These are phyloP conservation scores for Myoxocephalus aenaeus DNA, from an alignment of 2,797 vertebrate genomes.

Conservation along the genomic window DNA sequence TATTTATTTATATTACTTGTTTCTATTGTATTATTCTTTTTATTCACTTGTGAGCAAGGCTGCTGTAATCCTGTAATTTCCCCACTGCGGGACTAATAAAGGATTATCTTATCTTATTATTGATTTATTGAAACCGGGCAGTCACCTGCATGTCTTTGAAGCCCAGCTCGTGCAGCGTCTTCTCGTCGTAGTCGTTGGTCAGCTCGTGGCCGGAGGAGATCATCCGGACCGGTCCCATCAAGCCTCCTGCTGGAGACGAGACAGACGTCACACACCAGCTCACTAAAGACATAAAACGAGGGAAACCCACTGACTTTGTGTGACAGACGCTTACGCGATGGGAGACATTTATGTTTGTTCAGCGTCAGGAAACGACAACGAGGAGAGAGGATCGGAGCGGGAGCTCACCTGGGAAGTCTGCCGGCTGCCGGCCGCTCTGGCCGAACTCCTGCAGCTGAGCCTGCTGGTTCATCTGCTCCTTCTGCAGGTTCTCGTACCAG, in stretches of 20 bases:
- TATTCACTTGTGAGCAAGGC: too few species aligned
- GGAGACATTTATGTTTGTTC: background rate
- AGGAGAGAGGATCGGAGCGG: too few species aligned
- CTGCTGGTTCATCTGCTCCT: conserved; percentile 98
- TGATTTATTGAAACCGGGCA: too few species aligned
- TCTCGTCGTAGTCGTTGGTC: conserved; percentile 98
- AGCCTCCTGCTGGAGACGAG: conserved; percentile 85
- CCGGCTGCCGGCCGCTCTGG: conserved; percentile 91
- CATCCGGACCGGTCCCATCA: conserved; percentile 99
- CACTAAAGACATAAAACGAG: background rate
- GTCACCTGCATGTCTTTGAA: conserved; percentile 99
- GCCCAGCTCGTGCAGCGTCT: conserved; percentile 96
- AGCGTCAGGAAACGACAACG: background rate
- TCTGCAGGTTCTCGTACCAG: conserved; percentile 99
- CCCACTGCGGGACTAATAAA: too few species aligned
- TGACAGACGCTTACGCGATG: background rate
- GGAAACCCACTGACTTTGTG: background rate
- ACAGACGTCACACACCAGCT: background rate
- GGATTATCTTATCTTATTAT: too few species aligned
- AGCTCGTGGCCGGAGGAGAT: conserved; percentile 98
- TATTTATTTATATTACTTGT: too few species aligned
- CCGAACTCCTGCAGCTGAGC: conserved; percentile 99
- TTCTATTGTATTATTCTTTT: too few species aligned
- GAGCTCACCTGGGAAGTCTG: conserved; percentile 91
- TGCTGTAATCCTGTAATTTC: too few species aligned